Conservation (phyloP, 2,888 invertebrate genomes). For the Caprella mutica region DNA sequence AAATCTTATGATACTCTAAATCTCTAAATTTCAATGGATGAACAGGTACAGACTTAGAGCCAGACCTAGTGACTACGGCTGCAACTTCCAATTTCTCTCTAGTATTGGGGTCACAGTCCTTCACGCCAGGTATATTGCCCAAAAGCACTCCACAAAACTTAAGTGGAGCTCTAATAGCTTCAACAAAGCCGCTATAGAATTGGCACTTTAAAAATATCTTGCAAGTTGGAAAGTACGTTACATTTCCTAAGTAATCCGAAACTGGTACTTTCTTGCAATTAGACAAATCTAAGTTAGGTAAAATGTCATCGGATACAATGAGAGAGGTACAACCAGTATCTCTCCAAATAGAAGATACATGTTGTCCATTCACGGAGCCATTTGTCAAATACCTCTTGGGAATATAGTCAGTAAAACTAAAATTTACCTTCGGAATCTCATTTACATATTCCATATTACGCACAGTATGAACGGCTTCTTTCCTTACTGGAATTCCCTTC, state of each 20-base stretch:
- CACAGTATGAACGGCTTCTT: too few species aligned
- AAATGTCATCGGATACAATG: neutral
- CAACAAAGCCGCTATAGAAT: neutral
- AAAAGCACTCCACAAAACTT: conserved; percentile 2
- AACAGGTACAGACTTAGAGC: neutral
- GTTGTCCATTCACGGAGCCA: neutral
- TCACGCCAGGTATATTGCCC: neutral
- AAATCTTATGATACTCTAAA: neutral
- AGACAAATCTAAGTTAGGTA: neutral
- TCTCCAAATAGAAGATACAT: neutral
- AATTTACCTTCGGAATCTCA: too few species aligned
- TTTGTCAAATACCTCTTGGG: neutral
- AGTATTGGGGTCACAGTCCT: too few species aligned
- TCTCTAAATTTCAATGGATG: neutral
- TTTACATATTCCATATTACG: too few species aligned
- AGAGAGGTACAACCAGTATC: neutral
- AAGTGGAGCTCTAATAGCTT: neutral
- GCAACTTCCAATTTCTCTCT: too few species aligned
- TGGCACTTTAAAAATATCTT: neutral
- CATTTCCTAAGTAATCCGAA: neutral
- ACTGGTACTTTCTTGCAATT: neutral
- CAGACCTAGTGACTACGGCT: too few species aligned
- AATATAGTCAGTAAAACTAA: neutral
- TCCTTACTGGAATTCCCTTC: too few species aligned
- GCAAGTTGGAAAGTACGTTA: neutral